Evolutionary conservation across 2,113 vertebrate species (phyloP).

Genomic region (Cochlearius cochlearius): DNA sequence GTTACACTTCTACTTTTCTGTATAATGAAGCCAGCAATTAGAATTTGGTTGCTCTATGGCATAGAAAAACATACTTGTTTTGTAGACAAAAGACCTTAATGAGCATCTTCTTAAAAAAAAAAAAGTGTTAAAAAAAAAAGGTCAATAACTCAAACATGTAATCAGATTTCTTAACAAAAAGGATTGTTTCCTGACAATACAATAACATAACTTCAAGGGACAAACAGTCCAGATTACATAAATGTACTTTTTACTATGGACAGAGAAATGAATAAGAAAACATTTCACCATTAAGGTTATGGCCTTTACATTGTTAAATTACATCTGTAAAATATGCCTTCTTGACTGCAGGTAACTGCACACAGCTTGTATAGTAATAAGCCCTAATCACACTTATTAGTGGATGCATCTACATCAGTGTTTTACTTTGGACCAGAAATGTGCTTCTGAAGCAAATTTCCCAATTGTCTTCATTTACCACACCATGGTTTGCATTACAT

Average conservation of each 20-base stretch:
- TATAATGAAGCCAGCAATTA: slow-evolving; percentile 84
- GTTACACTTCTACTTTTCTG: slow-evolving; percentile 80
- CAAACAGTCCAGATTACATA: slow-evolving; percentile 9
- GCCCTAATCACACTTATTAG: neutral
- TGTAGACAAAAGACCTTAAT: slow-evolving; percentile 80
- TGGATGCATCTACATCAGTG: neutral
- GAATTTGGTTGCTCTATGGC: slow-evolving; percentile 79
- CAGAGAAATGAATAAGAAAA: neutral
- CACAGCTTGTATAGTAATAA: neutral
- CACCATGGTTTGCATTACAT: neutral
- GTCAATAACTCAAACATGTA: slow-evolving; percentile 78
- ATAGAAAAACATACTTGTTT: slow-evolving; percentile 77
- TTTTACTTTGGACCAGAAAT: neutral
- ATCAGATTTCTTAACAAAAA: slow-evolving; percentile 73
- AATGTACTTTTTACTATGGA: neutral
- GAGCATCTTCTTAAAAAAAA: slow-evolving; percentile 56
- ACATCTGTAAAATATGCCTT: neutral
- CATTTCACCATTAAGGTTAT: neutral
- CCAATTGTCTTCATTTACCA: neutral
- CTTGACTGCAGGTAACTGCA: neutral
- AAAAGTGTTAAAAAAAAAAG: slow-evolving; percentile 29
- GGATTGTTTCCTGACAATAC: slow-evolving; percentile 15
- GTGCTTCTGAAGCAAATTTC: slow-evolving; percentile 4
- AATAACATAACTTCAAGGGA: slow-evolving; percentile 38
- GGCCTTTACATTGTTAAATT: neutral